phyloP scores from a whole-genome alignment of 2,888 invertebrate species.

The Tiphia femorata region DNA sequence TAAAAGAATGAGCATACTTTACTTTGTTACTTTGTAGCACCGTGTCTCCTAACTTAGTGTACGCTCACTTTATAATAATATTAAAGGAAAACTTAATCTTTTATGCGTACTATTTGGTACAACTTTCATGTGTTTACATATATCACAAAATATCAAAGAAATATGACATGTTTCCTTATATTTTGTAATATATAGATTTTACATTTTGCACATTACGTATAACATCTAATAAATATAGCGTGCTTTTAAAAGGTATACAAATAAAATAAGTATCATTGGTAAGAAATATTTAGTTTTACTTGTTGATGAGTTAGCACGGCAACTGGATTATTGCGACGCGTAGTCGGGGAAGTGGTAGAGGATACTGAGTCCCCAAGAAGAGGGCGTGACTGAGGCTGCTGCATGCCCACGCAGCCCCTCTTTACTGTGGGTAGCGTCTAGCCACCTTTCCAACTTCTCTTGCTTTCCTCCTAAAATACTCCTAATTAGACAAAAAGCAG shows the following conservation, averaged over 20 bases:
- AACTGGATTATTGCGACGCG: constrained; percentile 65
- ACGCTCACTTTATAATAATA: too few species aligned
- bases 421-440: constrained; percentile 67
- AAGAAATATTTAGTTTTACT: constrained; percentile 47
- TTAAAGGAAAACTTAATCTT: too few species aligned
- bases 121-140: too few species aligned
- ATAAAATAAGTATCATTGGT: too few species aligned
- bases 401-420: constrained; percentile 70
- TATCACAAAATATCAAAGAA: too few species aligned
- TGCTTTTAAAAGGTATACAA: too few species aligned
- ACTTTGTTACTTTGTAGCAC: too few species aligned
- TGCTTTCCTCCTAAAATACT: constrained; percentile 24
- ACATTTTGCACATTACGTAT: not conserved
- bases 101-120: too few species aligned
- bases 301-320: constrained; percentile 67
- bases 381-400: constrained; percentile 70
- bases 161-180: too few species aligned
- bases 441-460: constrained; percentile 63
- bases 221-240: not conserved
- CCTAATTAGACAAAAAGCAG: constrained; percentile 10
- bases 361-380: constrained; percentile 70
- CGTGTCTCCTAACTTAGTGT: too few species aligned
- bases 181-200: not conserved
- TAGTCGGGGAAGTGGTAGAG: constrained; percentile 68
- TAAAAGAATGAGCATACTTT: too few species aligned